These are phyloP conservation scores for Drosophila mettleri DNA, from an alignment of 2,888 invertebrate genomes.

Conservation along the genomic window DNA sequence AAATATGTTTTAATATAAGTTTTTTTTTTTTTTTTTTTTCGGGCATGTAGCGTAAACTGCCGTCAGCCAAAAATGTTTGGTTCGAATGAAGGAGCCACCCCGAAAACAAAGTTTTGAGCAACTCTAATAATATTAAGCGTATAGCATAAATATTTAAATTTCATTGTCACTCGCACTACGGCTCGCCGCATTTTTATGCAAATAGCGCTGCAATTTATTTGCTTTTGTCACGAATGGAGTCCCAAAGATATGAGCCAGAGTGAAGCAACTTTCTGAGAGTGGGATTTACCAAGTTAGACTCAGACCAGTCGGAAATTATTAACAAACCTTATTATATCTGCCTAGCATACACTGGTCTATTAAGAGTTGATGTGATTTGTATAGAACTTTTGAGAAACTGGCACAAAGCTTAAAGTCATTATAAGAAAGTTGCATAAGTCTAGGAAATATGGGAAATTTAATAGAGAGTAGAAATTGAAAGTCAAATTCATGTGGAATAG, in stretches of 20 bases:
- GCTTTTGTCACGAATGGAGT: conserved; percentile 72
- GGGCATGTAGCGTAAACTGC: conserved; percentile 31
- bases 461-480: neutral
- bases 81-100: conserved; percentile 15
- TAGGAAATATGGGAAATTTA: neutral
- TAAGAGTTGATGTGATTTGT: conserved; percentile 7
- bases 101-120: conserved; percentile 59
- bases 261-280: conserved; percentile 10
- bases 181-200: conserved; percentile 75
- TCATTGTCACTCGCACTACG: conserved; percentile 76
- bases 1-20: conserved; percentile 81
- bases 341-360: conserved; percentile 30
- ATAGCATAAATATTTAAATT: conserved; percentile 81
- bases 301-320: conserved; percentile 65
- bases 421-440: neutral
- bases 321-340: conserved; percentile 61
- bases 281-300: conserved; percentile 25
- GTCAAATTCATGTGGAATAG: neutral
- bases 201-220: conserved; percentile 76
- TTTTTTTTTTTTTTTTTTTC: conserved; percentile 17
- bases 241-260: conserved; percentile 44
- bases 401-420: neutral
- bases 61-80: conserved; percentile 17
- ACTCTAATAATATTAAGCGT: conserved; percentile 80
- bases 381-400: neutral